Base-by-base conservation (phyloP, 1,140 invertebrate genomes). In the Dreissena polymorpha region DNA sequence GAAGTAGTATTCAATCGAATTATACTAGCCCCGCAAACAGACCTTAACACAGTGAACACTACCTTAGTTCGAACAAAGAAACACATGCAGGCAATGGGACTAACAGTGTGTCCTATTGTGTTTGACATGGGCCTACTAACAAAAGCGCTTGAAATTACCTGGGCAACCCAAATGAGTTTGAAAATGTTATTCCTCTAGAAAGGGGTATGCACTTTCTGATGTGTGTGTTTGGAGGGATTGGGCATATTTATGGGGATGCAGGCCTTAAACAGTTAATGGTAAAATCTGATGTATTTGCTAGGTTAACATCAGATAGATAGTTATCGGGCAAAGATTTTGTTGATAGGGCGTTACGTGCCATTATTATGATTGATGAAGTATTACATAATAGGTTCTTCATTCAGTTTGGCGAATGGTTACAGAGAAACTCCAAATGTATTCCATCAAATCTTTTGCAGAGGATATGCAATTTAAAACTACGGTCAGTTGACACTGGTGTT, bases 241-340 rank as follows among this genome's bases (percentile, higher is more conserved):
- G 6, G n/a, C 29, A 71, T 1, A 27, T 71, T n/a, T 71, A 27
- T 71, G n/a, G 69, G 51, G 13, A 72, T 72, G 50, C 70, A 18
- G 27, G 8, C 18, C 25, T 72, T 12, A 72, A 39, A 39, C 70
- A 53, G 49, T 27, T 72, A 8, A 27, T 29, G 18, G 25, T 27
- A 21, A 39, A 78, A 50, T 69, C 64, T 25, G 49, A 63, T 49
- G 63, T 78, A 3, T 69, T 50, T 68, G 64, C 60, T 68, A 5
- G 7, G 29, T 57, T 21, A 13, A 78, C 60, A 27, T 10, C 25
- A 49, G 64, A 78, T 21, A 60, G 39, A 0, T 68, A 49, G 21
- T 51, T 69, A 49, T 78, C 63, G 14, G 75, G 23, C 25, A 78
- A 78, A 78, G 75, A 78, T 0, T 69, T n/a, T n/a, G n/a, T 78